Base-by-base conservation (phyloP, 92 coral and sea anemone species). In the Epizoanthus scotinus region DNA sequence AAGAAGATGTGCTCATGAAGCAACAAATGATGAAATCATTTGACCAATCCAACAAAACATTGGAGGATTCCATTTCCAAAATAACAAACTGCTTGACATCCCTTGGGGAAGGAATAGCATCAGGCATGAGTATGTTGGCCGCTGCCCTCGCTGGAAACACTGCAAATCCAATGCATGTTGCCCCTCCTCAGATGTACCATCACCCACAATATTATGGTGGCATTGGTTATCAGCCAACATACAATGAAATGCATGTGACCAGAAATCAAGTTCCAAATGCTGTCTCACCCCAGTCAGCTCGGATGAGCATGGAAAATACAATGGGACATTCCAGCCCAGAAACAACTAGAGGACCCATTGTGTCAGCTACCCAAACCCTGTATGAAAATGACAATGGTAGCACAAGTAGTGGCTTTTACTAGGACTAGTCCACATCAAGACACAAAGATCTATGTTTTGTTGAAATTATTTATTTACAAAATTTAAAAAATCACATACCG, bases 1-100 rank as follows among this genome's bases (percentile, higher is more conserved):
- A 87, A 44, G 91, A 87, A 38, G 91, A 83, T 31, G 9, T 84
- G 20, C 14, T 70, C 0, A 70, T 87, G 82, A 87, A 87, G 47
- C 42, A 40, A 58, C 49, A 87, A 17, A 87, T 87, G 78, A 17
- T 83, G 74, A 74, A 69, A 54, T 53, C 60, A 20, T 87, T 87
- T 63, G 83, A 83, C 0, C 34, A 61, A 40, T 77, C 87, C 20
- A 87, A 87, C 63, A 67, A 87, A 49, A 77, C 70, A n/a, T 22
- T 75, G 71, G 87, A 83, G 22, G 83, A n/a, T n/a, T n/a, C n/a
- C n/a, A n/a, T n/a, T n/a, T n/a, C n/a, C n/a, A n/a, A n/a, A n/a
- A n/a, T n/a, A 86, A 73, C 52, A 5, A 55, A 28, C 8, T 73
- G 79, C 36, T 56, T 56, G 26, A 73, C 79, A 55, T 55, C 79